A percentile compares a stretch with the other conserved stretches of the same genome.
Conservation (phyloP, 2,113 vertebrate genomes). For the Tychaedon coryphoeus region DNA sequence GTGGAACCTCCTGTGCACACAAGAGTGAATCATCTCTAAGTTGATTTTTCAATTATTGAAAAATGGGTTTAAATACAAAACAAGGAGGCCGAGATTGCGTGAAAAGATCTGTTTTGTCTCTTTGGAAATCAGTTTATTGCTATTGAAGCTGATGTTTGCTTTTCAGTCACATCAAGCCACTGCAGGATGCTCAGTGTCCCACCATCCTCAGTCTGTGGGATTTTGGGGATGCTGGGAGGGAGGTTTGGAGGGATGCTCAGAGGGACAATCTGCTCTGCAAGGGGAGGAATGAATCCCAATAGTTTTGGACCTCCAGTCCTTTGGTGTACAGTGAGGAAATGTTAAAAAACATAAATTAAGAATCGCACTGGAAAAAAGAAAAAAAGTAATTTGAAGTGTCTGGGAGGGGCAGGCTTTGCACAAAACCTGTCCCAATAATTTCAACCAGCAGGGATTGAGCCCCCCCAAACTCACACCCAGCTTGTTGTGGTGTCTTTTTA, state of each 20-base stretch:
- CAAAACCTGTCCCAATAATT: background rate
- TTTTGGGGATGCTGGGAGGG: background rate
- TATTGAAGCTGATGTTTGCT: background rate
- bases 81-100: background rate
- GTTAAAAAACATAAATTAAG: background rate
- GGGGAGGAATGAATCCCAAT: background rate
- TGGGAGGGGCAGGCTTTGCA: background rate
- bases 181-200: accelerated
- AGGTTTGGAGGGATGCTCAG: background rate
- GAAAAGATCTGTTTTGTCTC: background rate
- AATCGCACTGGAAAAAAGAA: background rate
- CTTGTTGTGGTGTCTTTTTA: accelerated
- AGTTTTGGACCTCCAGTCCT: background rate
- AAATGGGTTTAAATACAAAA: background rate
- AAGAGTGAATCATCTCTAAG: background rate
- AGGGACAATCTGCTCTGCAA: background rate
- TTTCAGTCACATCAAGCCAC: background rate
- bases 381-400: background rate
- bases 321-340: accelerated
- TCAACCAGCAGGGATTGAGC: accelerated
- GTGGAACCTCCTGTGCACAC: background rate
- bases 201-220: accelerated
- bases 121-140: background rate
- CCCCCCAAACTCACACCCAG: accelerated
- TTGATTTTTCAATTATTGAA: background rate